A percentile compares a stretch with the other conserved stretches of the same genome.
phyloP scores from a whole-genome alignment of 2,113 vertebrate species.

The Limanda limanda region DNA sequence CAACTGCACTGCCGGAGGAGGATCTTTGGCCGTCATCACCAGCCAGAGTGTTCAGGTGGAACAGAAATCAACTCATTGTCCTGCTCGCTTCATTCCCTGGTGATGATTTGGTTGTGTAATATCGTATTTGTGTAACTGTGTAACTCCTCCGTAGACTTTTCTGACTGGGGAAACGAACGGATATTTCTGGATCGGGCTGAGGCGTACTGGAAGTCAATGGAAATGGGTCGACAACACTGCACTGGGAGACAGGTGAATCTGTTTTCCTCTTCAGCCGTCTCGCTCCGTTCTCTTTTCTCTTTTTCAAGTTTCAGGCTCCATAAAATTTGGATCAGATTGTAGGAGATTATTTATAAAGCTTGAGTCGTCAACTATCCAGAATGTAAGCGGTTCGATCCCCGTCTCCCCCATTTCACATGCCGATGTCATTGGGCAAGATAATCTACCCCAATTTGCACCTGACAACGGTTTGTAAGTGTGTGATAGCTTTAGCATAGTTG shows the following conservation, averaged over 20 bases:
- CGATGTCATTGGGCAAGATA: too few species aligned
- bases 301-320: neutral
- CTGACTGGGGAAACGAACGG: conserved; percentile 49
- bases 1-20: conserved; percentile 61
- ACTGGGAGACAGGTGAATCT: conserved; percentile 58
- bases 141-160: conserved; percentile 55
- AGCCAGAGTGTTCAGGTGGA: conserved; percentile 64
- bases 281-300: neutral
- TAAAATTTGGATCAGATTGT: neutral
- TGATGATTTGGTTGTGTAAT: neutral
- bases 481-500: too few species aligned
- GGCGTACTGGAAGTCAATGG: conserved; percentile 40
- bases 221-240: conserved; percentile 69
- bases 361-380: too few species aligned
- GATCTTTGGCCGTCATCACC: conserved; percentile 71
- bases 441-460: too few species aligned
- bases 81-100: neutral
- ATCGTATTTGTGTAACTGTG: neutral
- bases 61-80: neutral
- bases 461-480: too few species aligned
- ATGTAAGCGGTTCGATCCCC: too few species aligned
- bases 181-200: conserved; percentile 75
- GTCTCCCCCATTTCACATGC: too few species aligned
- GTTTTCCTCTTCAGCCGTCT: neutral
- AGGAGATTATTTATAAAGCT: neutral